Evolutionary conservation across 2,888 invertebrate genomes (phyloP).

Genomic region (Tetrapedia diversipes): DNA sequence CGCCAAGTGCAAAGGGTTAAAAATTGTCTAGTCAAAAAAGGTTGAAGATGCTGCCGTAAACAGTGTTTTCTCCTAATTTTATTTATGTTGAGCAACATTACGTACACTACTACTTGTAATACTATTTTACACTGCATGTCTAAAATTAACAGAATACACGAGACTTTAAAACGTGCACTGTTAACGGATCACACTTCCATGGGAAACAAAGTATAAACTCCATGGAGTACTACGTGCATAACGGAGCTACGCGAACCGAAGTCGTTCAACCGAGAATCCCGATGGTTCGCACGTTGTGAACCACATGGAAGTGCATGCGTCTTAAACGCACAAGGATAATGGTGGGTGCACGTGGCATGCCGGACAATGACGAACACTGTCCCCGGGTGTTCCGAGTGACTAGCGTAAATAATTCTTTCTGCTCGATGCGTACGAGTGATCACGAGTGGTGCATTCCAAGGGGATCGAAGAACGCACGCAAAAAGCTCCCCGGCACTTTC

Average conservation of each 20-base stretch:
- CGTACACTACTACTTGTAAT: too few species aligned
- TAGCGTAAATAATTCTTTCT: constrained; percentile 59
- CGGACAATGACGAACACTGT: constrained; percentile 20
- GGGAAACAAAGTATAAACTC: not conserved
- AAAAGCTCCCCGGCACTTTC: constrained; percentile 53
- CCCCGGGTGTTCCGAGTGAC: constrained; percentile 22
- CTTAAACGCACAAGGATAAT: constrained; percentile 12
- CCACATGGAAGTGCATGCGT: not conserved
- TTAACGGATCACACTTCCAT: not conserved
- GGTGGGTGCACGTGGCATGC: not conserved
- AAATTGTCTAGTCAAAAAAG: too few species aligned
- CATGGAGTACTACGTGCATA: not conserved
- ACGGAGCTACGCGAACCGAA: not conserved
- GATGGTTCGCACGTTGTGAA: constrained; percentile 17
- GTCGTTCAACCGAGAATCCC: constrained; percentile 13
- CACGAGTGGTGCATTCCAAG: constrained; percentile 47
- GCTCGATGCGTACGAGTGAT: constrained; percentile 45
- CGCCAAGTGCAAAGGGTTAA: too few species aligned
- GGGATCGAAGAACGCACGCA: constrained; percentile 57
- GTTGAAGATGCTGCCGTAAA: too few species aligned
- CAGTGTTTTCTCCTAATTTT: too few species aligned
- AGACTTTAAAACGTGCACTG: not conserved
- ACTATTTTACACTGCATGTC: too few species aligned
- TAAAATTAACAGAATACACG: not conserved
- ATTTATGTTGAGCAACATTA: too few species aligned